phyloP scores from a whole-genome alignment of 2,888 invertebrate species.

The Mechanitis messenoides region DNA sequence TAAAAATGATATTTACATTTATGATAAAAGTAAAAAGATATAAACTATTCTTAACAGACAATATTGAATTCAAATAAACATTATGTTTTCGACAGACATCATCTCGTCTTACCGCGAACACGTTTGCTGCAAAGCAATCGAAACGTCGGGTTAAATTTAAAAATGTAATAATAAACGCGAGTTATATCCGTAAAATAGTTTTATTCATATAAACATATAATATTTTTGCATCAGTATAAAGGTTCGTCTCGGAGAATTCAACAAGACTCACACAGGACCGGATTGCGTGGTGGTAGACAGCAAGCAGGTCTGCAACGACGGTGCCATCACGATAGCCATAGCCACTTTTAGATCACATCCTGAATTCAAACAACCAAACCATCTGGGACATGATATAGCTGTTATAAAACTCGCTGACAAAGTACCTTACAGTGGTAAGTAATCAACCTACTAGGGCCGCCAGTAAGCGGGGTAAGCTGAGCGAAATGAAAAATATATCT shows the following conservation, averaged over 20 bases:
- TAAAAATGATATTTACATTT: too few relatives aligned
- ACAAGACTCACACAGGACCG: slow-evolving; percentile 44
- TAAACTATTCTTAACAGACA: too few relatives aligned
- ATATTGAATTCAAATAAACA: too few relatives aligned
- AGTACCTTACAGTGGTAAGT: slow-evolving; percentile 51
- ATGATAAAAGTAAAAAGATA: too few relatives aligned
- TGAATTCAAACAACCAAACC: slow-evolving; percentile 22
- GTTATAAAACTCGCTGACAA: slow-evolving; percentile 51
- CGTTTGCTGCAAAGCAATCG: too few relatives aligned
- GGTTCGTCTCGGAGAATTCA: slow-evolving; percentile 65
- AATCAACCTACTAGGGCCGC: neutral
- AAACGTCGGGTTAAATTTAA: too few relatives aligned
- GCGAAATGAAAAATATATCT: too few relatives aligned
- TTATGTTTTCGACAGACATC: too few relatives aligned
- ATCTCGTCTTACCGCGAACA: too few relatives aligned
- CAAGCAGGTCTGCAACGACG: slow-evolving; percentile 58
- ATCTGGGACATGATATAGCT: slow-evolving; percentile 52
- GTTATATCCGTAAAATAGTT: too few relatives aligned
- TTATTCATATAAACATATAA: neutral
- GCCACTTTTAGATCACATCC: slow-evolving; percentile 52
- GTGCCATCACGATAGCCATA: slow-evolving; percentile 48
- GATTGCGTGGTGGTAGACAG: slow-evolving; percentile 54
- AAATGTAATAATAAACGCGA: too few relatives aligned
- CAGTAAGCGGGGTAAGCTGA: too few relatives aligned
- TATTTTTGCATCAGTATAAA: slow-evolving; percentile 28